Evolutionary conservation across 2,113 vertebrate genomes (phyloP).

Genomic region (Patagioenas fasciata): DNA sequence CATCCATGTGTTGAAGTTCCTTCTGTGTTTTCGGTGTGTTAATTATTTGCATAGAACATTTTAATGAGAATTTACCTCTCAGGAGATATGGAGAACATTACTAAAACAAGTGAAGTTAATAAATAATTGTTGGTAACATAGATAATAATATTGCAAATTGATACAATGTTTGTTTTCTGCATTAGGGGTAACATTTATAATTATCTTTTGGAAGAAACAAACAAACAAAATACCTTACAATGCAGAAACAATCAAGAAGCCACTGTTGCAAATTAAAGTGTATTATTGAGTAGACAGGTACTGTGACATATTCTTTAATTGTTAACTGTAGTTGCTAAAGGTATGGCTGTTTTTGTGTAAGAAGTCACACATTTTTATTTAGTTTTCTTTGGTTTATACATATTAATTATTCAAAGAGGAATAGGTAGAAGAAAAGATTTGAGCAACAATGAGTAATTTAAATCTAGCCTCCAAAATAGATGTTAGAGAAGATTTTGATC

Average conservation of each 20-base stretch:
- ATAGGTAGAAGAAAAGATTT: neutral
- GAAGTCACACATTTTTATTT: neutral
- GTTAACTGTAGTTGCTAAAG: neutral
- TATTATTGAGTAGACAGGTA: neutral
- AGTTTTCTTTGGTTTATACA: neutral
- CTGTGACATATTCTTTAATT: neutral
- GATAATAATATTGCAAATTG: neutral
- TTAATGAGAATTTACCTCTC: neutral
- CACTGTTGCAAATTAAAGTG: neutral
- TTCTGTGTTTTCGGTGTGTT: fast-evolving
- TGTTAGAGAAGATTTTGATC: neutral
- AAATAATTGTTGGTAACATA: neutral
- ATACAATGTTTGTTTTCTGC: neutral
- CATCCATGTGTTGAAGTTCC: neutral
- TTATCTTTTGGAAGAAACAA: neutral
- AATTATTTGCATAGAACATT: neutral
- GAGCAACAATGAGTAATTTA: neutral
- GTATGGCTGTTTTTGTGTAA: neutral
- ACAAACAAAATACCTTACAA: neutral
- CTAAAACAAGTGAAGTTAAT: neutral
- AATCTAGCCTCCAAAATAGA: neutral
- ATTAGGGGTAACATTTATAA: neutral
- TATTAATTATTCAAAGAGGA: neutral
- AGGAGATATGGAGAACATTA: neutral
- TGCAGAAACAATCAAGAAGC: neutral